phyloP scores from a whole-genome alignment of 2,797 vertebrate genomes.

The Sebastes oblongus region DNA sequence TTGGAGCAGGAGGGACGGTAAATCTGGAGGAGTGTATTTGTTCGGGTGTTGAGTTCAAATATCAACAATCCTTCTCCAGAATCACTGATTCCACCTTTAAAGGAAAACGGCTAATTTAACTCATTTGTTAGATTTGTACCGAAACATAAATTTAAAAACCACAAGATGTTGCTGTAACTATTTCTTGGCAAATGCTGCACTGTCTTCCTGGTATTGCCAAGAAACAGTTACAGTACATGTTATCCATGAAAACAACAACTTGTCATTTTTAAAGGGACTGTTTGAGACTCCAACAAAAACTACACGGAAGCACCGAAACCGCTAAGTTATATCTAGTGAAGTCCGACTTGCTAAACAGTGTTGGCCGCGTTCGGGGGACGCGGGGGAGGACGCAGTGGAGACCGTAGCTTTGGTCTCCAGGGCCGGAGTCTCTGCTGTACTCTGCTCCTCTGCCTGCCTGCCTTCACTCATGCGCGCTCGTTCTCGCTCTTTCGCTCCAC shows the following conservation, averaged over 20 bases:
- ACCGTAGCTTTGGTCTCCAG: too few relatives aligned
- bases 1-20: too few relatives aligned
- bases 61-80: too few relatives aligned
- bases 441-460: too few relatives aligned
- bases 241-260: background rate
- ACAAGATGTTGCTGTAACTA: background rate
- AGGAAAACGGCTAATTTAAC: background rate
- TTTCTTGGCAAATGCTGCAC: background rate
- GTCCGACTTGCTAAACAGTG: fast-evolving
- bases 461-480: fast-evolving
- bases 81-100: background rate
- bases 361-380: fast-evolving
- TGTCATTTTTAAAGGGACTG: background rate
- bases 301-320: too few relatives aligned
- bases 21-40: too few relatives aligned
- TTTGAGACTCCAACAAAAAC: too few relatives aligned
- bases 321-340: fast-evolving
- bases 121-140: background rate
- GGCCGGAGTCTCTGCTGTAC: too few relatives aligned
- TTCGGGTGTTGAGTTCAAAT: too few relatives aligned
- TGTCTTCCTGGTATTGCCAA: background rate
- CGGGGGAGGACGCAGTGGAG: too few relatives aligned
- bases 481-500: too few relatives aligned
- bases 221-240: background rate
- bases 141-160: background rate